Evolutionary conservation across 64 coral and sea anemone genomes (phyloP).

Genomic region (Stichodactyla mertensii): DNA sequence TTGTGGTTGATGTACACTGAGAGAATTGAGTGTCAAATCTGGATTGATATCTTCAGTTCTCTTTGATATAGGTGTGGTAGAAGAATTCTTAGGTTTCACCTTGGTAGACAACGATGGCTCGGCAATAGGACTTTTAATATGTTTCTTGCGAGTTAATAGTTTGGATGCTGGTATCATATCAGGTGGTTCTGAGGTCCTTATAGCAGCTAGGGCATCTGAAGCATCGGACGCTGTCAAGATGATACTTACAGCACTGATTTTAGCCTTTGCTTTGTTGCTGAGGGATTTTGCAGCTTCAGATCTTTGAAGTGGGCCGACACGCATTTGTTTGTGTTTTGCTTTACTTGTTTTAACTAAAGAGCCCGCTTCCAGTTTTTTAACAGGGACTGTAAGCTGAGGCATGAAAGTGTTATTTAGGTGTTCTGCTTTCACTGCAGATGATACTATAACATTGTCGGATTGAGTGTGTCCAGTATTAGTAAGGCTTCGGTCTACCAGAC

Average conservation of each 20-base stretch:
- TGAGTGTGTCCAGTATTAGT: constrained; percentile 41
- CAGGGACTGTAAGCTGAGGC: constrained; percentile 71
- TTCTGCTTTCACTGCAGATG: neutral
- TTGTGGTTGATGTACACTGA: neutral
- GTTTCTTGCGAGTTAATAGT: constrained; percentile 53
- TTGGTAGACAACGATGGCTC: constrained; percentile 28
- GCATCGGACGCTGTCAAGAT: constrained; percentile 54
- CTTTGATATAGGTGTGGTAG: constrained; percentile 6
- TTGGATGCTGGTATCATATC: constrained; percentile 59
- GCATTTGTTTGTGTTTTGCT: constrained; percentile 42
- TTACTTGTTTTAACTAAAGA: constrained; percentile 3
- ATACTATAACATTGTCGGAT: neutral
- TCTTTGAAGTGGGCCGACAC: constrained; percentile 46
- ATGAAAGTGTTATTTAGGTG: constrained; percentile 33
- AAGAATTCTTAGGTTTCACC: constrained; percentile 25
- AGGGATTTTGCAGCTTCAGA: constrained; percentile 83
- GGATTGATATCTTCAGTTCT: constrained; percentile 24
- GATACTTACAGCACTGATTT: constrained; percentile 61
- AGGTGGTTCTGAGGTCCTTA: constrained; percentile 59
- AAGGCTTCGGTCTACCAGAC: neutral
- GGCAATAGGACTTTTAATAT: constrained; percentile 46
- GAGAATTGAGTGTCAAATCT: constrained; percentile 25
- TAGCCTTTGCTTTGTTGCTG: constrained; percentile 36
- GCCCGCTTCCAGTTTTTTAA: constrained; percentile 54
- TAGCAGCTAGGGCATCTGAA: constrained; percentile 57